Base-by-base conservation (phyloP, 2,888 invertebrate species). In the Diarsia brunnea region DNA sequence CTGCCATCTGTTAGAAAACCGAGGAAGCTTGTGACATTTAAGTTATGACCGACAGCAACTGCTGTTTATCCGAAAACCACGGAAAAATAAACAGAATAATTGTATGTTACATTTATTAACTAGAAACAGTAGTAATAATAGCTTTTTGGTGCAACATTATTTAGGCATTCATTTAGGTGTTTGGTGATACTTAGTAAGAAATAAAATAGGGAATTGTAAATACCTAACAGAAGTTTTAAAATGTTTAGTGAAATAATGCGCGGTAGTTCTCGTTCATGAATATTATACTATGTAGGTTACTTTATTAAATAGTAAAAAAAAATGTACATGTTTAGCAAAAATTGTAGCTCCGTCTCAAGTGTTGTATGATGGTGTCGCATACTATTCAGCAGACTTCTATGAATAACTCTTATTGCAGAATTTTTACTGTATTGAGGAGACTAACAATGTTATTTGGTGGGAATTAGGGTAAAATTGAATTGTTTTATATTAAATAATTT, bases 1-100 rank as follows among this genome's bases (percentile, higher is more conserved):
- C 89, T 91, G 95, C 96, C 96, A 95, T 93, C 96, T 96, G 65
- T 88, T 64, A 68, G 72, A 73, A 69, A 75, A 61, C 45, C 71
- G 14, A 4, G 53, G 72, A 81, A 89, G 24, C 77, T 67, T 45
- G 19, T 47, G 31, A 45, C 47, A 67, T 16, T 43, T 31, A 43
- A 67, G 45, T 51, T 14, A 43, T 19, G 53, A 19, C 19, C 45
- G 38, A 21, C 12, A 49, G 63, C 51, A 49, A 53, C 19, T 51
- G 47, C 27, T 47, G 45, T 69, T 51, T 69, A 4, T 21, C 45
- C 51, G 45, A 65, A 68, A 68, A 74, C 19, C 4, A 45, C 45
- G 14, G 45, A 69, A 68, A 53, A 66, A 3, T 3, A 4, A 63
- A 43, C 4, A 21, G 31, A 1, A 3, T 43, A 1, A 27, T 69